Evolutionary conservation across 2,888 invertebrate species (phyloP), one percentile per base, ranked within the genome.

Genomic region (Trimorus sp.): DNA sequence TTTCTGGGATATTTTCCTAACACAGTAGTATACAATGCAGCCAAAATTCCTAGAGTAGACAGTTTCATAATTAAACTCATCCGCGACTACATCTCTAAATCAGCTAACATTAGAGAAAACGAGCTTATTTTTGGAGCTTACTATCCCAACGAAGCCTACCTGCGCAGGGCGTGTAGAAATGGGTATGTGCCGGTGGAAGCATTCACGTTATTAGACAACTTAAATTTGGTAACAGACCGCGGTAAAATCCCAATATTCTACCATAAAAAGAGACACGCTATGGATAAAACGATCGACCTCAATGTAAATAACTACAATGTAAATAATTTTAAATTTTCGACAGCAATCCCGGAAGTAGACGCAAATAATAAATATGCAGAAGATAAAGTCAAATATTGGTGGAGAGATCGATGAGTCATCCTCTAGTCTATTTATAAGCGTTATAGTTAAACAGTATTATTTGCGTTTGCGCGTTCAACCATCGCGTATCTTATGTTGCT

Each of bases 161-260:
- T 16, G 26, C 7, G 12, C n/a, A 62, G 42, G n/a, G 40, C 62
- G 1, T 9, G 45, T 7, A 7, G n/a, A 0, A 48, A 16, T 11
- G 48, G 62, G 5, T 62, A 40, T 8, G n/a, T 62, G 4, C 48
- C 62, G 5, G 48, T 62, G 1, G 48, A 62, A 48, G 62, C 48
- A 2, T 62, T 62, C 15, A 62, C 62, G n/a, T 12, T 26, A 0
- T 12, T 62, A 26, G 48, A 62, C 42, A 16, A 42, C 15, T 15
- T 11, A n/a, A 36, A 36, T 26, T 1, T 62, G 1, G 15, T 62
- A 12, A 36, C 62, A 12, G 42, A 48, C 36, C 12, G 12, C 3
- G 8, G 7, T 3, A 36, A 36, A 6, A n/a, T 62, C 6, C 62
- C 62, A 0, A 62, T 62, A n/a, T 36, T 62, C 3, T 48, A 62